phyloP scores from a whole-genome alignment of 2,113 vertebrate genomes.

The Protobothrops flavoviridis region DNA sequence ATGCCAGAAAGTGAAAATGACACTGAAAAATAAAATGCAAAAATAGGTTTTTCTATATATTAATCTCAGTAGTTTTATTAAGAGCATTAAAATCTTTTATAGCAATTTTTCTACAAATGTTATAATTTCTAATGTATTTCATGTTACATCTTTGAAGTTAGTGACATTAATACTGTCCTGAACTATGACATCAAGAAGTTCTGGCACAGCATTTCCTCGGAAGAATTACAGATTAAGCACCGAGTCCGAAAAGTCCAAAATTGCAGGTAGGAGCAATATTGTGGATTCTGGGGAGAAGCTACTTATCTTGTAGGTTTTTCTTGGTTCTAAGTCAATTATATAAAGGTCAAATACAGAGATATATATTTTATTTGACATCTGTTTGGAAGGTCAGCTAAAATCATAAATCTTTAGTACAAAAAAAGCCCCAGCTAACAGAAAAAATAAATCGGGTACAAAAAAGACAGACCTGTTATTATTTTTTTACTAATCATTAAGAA shows the following conservation, averaged over 20 bases:
- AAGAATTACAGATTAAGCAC: conserved; percentile 86
- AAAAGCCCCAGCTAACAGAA: background rate
- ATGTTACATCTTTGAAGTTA: conserved; percentile 23
- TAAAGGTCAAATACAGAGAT: background rate
- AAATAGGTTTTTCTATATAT: background rate
- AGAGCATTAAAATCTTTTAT: background rate
- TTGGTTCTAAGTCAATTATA: background rate
- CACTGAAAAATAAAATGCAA: background rate
- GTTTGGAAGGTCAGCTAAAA: background rate
- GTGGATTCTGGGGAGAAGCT: background rate
- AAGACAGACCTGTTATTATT: background rate
- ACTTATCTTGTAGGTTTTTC: background rate
- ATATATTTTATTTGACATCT: background rate
- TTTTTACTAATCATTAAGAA: background rate
- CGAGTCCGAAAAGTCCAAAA: conserved; percentile 84
- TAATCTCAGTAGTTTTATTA: background rate
- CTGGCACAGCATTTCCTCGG: conserved; percentile 79
- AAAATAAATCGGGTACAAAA: background rate
- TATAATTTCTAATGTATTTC: background rate
- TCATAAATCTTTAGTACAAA: background rate
- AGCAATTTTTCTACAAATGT: background rate
- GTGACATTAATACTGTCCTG: conserved; percentile 53
- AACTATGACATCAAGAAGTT: conserved; percentile 88
- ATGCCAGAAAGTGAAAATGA: background rate
- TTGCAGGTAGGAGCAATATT: conserved; percentile 77